Percentiles rank a stretch among this genome's conserved stretches.
Evolutionary conservation across 2,113 vertebrate genomes (phyloP).

Genomic region (Motacilla tschutschensis): DNA sequence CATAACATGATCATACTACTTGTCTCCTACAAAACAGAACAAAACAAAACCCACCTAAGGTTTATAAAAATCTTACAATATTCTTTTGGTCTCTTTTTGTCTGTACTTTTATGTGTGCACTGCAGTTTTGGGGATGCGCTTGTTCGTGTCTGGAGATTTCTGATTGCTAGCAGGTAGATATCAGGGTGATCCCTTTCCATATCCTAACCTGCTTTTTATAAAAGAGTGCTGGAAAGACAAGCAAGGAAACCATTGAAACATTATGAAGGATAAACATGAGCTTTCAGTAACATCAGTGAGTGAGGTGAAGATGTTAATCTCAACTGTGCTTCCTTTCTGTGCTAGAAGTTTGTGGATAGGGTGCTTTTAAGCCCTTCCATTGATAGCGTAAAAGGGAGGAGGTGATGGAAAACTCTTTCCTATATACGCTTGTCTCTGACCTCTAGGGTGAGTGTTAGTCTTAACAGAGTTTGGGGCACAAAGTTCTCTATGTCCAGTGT

Average conservation of each 20-base stretch:
- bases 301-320: neutral
- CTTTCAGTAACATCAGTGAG: rapidly evolving
- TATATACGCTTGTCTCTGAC: neutral
- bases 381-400: neutral
- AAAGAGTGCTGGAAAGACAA: neutral
- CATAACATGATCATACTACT: neutral
- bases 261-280: neutral
- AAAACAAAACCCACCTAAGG: neutral
- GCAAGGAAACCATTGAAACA: neutral
- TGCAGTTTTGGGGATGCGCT: neutral
- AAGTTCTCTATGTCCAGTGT: rapidly evolving
- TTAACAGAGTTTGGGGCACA: neutral
- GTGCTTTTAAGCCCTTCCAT: neutral
- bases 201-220: neutral
- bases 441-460: neutral
- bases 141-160: neutral
- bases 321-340: neutral
- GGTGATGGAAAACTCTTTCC: neutral
- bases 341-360: neutral
- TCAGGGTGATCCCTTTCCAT: rapidly evolving
- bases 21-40: neutral
- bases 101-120: neutral
- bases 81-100: neutral
- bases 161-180: neutral
- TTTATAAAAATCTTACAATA: neutral